Percentiles rank a stretch among this genome's conserved stretches.
Conservation (phyloP, 2,888 invertebrate genomes). For the Xylota sylvarum region DNA sequence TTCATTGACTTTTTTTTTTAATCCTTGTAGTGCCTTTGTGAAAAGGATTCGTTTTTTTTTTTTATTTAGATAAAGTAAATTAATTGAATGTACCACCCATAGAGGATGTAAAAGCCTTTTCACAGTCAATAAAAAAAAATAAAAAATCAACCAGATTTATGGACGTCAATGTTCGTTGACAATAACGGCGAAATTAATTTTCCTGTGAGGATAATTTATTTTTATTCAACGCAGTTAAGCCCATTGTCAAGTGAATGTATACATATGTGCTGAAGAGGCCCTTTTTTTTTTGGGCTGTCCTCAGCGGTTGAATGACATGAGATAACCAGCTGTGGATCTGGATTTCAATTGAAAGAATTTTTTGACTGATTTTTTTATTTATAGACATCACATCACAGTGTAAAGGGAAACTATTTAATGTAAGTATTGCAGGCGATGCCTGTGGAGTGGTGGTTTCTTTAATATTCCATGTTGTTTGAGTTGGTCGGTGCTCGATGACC, state of each 20-base stretch:
- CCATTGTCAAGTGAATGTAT: neutral
- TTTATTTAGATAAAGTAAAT: conserved; percentile 19
- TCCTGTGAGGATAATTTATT: conserved; percentile 23
- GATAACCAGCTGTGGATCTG: neutral
- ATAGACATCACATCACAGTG: neutral
- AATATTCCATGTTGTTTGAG: too few species aligned
- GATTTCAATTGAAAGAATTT: neutral
- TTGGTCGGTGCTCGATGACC: too few species aligned
- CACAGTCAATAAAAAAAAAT: conserved; percentile 15
- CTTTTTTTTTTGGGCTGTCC: neutral
- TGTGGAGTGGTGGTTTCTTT: too few species aligned
- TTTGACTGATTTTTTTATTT: neutral
- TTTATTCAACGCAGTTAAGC: conserved; percentile 1
- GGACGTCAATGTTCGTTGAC: conserved; percentile 21
- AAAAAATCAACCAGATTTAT: conserved; percentile 13
- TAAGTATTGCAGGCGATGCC: too few species aligned
- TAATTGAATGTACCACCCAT: conserved; percentile 10
- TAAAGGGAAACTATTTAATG: too few species aligned
- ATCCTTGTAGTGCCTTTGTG: conserved; percentile 15
- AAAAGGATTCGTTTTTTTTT: neutral
- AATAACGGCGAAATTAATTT: conserved; percentile 30
- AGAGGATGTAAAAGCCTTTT: neutral
- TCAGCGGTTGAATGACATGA: neutral
- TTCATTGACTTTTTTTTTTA: conserved; percentile 3
- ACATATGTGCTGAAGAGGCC: neutral